A percentile compares a stretch with the other conserved stretches of the same genome.
phyloP scores from a whole-genome alignment of 2,113 vertebrate species.

The Halichoeres trimaculatus region DNA sequence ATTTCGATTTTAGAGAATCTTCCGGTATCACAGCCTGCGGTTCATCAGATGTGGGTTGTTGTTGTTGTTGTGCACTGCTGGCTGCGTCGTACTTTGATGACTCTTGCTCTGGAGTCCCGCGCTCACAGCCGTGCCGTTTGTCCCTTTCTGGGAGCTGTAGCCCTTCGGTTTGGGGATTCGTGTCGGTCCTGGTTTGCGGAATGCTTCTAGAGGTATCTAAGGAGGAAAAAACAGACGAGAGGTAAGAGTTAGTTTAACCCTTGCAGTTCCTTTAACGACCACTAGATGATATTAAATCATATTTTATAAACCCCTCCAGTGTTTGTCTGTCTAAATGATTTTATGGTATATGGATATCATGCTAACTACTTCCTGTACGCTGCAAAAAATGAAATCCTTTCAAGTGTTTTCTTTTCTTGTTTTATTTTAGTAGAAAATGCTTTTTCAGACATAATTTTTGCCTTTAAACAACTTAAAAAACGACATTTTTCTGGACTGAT shows the following conservation, averaged over 20 bases:
- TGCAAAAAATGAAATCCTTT: too few relatives aligned
- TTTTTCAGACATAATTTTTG: too few relatives aligned
- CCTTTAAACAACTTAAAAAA: too few relatives aligned
- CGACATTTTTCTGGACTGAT: too few relatives aligned
- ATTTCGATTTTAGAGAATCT: neutral
- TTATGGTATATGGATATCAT: neutral
- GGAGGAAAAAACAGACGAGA: conserved; percentile 1
- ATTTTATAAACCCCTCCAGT: neutral
- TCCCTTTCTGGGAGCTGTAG: conserved; percentile 76
- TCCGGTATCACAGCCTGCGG: conserved; percentile 60
- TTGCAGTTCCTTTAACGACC: conserved; percentile 46
- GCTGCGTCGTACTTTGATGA: conserved; percentile 32
- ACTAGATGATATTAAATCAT: conserved; percentile 62
- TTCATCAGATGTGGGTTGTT: conserved; percentile 73
- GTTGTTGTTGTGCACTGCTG: conserved; percentile 54
- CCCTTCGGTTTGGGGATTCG: conserved; percentile 91
- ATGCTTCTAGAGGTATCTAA: conserved; percentile 88
- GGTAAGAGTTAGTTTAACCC: neutral
- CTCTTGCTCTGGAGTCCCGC: conserved; percentile 47
- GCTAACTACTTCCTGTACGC: too few relatives aligned
- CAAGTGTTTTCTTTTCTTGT: too few relatives aligned
- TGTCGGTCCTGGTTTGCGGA: conserved; percentile 85
- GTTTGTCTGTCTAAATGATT: neutral
- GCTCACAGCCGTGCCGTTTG: conserved; percentile 58
- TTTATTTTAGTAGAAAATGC: too few relatives aligned